Base-by-base conservation (phyloP, 1,140 invertebrate genomes). In the Lysiphlebus fabarum region DNA sequence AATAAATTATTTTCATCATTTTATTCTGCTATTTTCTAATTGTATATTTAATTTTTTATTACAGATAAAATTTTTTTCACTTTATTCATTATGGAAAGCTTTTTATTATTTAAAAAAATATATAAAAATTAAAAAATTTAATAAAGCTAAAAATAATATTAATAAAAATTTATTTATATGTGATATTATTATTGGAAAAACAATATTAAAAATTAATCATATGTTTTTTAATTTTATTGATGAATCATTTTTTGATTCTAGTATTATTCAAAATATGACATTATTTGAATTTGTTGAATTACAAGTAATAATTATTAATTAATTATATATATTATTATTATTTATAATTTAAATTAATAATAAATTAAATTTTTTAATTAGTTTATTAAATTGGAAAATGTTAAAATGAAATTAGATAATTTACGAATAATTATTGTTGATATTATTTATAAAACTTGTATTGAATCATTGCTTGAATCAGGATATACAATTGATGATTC, bases 21-120 rank as follows among this genome's bases (percentile, higher is more conserved):
- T 59, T 62, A 58, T 55, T 65, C n/a, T n/a, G n/a, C n/a, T n/a
- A n/a, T n/a, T n/a, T n/a, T n/a, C n/a, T n/a, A n/a, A n/a, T n/a
- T n/a, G n/a, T n/a, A n/a, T n/a, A n/a, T n/a, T n/a, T n/a, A n/a
- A n/a, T n/a, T n/a, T n/a, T n/a, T n/a, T n/a, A n/a, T n/a, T n/a
- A 57, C 70, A 89, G 84, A 89, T 92, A 44, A 86, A 83, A 59
- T 84, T 86, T 26, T 93, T 93, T 72, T 76, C 79, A 14, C 72
- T 85, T 26, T 93, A 88, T 70, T 82, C 88, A 9, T 82, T 86
- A 51, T 93, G 91, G 90, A 93, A 92, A 74, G 85, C 87, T 0
- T 92, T 93, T 72, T 89, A 86, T 66, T 82, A 88, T 0, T 93
- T 91, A 91, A 79, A 83, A 42, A 90, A 90, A 68, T 86, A 85